Conservation (phyloP, 2,113 vertebrate species). For the Dicrurus megarhynchus region DNA sequence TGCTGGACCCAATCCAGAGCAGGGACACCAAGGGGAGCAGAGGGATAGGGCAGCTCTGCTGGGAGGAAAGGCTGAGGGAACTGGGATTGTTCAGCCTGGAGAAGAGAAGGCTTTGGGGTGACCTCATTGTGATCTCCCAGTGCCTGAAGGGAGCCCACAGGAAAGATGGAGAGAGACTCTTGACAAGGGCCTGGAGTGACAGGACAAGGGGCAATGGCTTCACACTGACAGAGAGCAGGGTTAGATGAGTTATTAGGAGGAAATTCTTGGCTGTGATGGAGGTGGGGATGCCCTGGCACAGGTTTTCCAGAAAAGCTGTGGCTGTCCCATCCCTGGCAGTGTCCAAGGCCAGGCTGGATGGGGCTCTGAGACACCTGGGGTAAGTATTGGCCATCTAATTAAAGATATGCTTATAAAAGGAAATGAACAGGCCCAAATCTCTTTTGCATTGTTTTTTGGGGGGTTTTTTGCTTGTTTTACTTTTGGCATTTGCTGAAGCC, state of each 20-base stretch:
- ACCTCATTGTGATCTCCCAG: background rate
- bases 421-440: background rate
- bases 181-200: background rate
- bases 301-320: rapidly evolving
- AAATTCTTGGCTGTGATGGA: background rate
- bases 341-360: background rate
- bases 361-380: background rate
- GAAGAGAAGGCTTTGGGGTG: background rate
- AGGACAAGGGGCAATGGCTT: background rate
- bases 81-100: background rate
- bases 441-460: background rate
- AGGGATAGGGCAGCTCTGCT: background rate
- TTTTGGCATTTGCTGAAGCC: background rate
- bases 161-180: background rate
- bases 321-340: background rate
- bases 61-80: background rate
- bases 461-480: background rate
- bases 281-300: background rate
- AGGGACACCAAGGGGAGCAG: background rate
- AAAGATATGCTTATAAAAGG: background rate
- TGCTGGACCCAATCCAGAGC: background rate
- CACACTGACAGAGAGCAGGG: rapidly evolving
- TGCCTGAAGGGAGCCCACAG: background rate
- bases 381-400: background rate
- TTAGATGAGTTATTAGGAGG: rapidly evolving